Base-by-base conservation (phyloP, 2,113 vertebrate species). In the Paramisgurnus dabryanus region DNA sequence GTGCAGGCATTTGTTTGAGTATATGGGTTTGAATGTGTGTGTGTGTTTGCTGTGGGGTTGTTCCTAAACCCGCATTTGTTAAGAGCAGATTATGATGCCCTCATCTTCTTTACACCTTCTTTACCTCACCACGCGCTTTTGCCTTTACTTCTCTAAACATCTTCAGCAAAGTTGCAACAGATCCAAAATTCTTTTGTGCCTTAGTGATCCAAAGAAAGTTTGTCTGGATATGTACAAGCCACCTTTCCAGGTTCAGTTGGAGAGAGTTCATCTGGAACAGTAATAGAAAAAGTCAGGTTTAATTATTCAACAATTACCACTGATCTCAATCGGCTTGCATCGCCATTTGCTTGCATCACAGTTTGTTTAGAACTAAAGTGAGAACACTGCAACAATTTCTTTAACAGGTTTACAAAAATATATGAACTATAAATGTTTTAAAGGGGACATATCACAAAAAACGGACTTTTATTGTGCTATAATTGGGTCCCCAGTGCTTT, bases 131-230 rank as follows among this genome's bases (percentile, higher is more conserved):
- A 85, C 66, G 80, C 87, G 85, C 82, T 75, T 79, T 85, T 86
- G 84, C 86, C 61, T 69, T 45, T 69, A 49, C 78, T 76, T 82
- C 82, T 84, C 40, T 82, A 87, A 87, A 85, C 86, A 87, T 71
- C 57, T 76, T 82, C 67, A 78, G 69, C 22, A 81, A 81, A 85
- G 57, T 68, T 86, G 80, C 80, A 86, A 80, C 78, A 72, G 80
- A 83, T 82, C 80, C 87, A 85, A 80, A 83, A 84, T 77, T 84
- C 39, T 79, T 80, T 74, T 82, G 81, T 66, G 53, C 53, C 41
- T 39, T 47, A 75, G 70, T 76, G 60, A 85, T 75, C 64, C n/a
- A 22, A 72, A 63, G 47, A 18, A 43, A 76, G 63, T 17, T 65
- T 66, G 53, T 78, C 64, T 81, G 55, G 66, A 22, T 55, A 11